phyloP scores from a whole-genome alignment of 2,797 vertebrate genomes.

The Mormyrus hasselquistii region DNA sequence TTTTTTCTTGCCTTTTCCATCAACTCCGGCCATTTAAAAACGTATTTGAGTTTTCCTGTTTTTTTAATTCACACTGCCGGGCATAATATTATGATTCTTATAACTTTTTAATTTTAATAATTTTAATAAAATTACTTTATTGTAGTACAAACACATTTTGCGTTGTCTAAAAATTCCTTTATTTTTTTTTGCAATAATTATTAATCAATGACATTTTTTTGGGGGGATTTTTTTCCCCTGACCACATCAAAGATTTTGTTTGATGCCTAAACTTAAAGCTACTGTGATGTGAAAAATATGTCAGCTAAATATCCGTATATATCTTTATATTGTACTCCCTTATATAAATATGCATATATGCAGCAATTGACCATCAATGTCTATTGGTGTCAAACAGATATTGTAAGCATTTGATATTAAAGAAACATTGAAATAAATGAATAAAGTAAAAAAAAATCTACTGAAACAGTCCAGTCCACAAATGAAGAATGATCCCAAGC shows the following conservation, averaged over 20 bases:
- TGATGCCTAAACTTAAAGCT: background rate
- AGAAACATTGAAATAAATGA: background rate
- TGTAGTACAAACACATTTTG: background rate
- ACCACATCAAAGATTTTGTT: background rate
- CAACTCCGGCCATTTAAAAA: background rate
- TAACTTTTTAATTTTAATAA: background rate
- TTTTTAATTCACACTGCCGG: background rate
- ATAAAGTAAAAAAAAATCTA: background rate
- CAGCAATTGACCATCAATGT: background rate
- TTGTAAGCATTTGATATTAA: background rate
- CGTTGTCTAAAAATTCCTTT: background rate
- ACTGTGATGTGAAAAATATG: background rate
- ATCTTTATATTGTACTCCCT: background rate
- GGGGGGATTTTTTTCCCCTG: background rate
- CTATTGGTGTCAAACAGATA: background rate
- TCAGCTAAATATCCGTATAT: background rate
- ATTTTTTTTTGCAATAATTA: background rate
- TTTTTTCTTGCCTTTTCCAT: background rate
- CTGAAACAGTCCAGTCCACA: background rate
- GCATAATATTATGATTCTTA: background rate
- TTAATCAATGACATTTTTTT: background rate
- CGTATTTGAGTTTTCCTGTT: background rate
- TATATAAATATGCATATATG: background rate
- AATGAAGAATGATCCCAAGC: background rate
- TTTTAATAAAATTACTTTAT: background rate